Conservation (phyloP, 2,888 invertebrate species). For the Drosophila recens region DNA sequence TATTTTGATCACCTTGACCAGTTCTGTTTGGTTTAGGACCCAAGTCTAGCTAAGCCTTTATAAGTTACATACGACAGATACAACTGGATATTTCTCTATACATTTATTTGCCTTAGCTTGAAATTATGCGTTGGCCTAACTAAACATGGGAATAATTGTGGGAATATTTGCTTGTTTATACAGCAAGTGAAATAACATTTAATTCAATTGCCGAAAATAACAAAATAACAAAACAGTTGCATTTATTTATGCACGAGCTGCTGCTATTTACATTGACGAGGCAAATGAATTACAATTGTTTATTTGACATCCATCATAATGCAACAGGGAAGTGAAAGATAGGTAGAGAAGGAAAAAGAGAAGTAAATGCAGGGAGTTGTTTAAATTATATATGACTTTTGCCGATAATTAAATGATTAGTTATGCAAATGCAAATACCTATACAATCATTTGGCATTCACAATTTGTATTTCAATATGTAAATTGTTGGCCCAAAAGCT, state of each 20-base stretch:
- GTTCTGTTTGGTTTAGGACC: background rate
- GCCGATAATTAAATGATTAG: constrained; percentile 76
- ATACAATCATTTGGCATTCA: constrained; percentile 30
- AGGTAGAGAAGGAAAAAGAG: background rate
- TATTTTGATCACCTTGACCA: too few relatives aligned
- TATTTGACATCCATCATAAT: constrained; percentile 42
- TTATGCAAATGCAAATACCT: constrained; percentile 66
- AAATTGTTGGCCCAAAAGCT: background rate
- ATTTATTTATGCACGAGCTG: constrained; percentile 48
- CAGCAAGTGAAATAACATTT: constrained; percentile 23
- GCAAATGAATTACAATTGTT: constrained; percentile 65
- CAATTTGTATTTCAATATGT: constrained; percentile 10
- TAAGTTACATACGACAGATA: background rate
- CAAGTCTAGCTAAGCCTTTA: background rate
- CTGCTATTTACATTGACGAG: constrained; percentile 50
- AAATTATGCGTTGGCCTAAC: constrained; percentile 34
- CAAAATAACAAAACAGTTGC: constrained; percentile 31
- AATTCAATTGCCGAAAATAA: constrained; percentile 56
- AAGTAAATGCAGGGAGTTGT: constrained; percentile 25
- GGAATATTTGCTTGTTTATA: constrained; percentile 30
- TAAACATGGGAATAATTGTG: constrained; percentile 35
- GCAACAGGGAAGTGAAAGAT: background rate
- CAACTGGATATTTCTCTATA: background rate
- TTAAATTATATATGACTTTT: constrained; percentile 72
- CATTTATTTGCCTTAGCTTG: background rate